phyloP scores from a whole-genome alignment of 2,888 invertebrate species.

The Heliconius ethilla region DNA sequence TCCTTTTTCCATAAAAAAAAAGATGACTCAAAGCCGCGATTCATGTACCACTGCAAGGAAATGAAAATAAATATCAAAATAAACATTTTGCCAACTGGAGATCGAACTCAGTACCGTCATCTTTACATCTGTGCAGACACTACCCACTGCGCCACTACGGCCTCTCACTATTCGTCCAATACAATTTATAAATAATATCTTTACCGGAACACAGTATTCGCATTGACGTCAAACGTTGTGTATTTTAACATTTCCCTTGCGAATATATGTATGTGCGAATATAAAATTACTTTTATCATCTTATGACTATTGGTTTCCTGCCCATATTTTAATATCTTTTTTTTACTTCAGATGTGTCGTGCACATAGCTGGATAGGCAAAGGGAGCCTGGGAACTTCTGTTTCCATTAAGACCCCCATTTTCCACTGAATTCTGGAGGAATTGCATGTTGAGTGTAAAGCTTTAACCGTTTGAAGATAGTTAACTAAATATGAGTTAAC shows the following conservation, averaged over 20 bases:
- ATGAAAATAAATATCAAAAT: too few species aligned
- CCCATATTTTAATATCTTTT: neutral
- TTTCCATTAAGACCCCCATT: too few species aligned
- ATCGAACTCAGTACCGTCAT: neutral
- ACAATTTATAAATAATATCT: constrained; percentile 31
- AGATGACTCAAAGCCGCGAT: too few species aligned
- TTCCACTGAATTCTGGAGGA: too few species aligned
- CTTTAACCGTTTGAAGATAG: neutral
- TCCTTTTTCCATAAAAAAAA: too few species aligned
- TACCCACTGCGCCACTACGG: neutral
- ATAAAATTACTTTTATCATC: constrained; percentile 37
- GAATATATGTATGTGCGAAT: constrained; percentile 22
- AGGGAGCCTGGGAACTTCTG: too few species aligned
- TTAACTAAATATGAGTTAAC: neutral
- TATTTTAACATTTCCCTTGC: constrained; percentile 36
- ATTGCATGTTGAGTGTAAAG: neutral
- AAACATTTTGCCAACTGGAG: neutral
- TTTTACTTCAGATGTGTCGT: too few species aligned
- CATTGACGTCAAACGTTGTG: constrained; percentile 36
- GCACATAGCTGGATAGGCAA: too few species aligned
- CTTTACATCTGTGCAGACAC: neutral
- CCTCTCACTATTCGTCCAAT: neutral
- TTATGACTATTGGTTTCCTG: constrained; percentile 39
- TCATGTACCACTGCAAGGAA: too few species aligned
- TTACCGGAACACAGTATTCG: constrained; percentile 24